A percentile compares a stretch with the other conserved stretches of the same genome.
Conservation (phyloP, 92 coral and sea anemone genomes). For the Micromussa lordhowensis region DNA sequence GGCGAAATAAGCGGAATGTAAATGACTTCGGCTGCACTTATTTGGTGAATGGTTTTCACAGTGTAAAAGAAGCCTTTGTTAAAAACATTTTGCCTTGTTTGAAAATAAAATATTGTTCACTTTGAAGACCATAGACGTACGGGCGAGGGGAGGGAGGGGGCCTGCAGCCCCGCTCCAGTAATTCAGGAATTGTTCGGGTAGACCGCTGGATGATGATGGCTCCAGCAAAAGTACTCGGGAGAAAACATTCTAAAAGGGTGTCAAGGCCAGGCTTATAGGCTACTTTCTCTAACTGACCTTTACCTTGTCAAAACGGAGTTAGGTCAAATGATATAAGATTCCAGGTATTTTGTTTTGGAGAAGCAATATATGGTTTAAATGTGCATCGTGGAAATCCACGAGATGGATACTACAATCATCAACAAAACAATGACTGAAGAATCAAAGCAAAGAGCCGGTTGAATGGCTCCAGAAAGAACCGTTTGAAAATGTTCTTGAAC, state of each 20-base stretch:
- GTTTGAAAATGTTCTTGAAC: too few relatives aligned
- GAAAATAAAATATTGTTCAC: too few relatives aligned
- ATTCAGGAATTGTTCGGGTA: not conserved
- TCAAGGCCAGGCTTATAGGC: constrained; percentile 9
- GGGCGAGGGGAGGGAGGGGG: too few relatives aligned
- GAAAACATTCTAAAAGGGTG: constrained; percentile 2
- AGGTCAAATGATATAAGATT: not conserved
- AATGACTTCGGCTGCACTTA: too few relatives aligned
- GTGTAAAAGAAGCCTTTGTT: too few relatives aligned
- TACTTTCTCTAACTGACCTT: constrained; percentile 16
- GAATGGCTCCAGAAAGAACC: too few relatives aligned
- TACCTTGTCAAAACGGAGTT: constrained; percentile 12
- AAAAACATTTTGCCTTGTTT: too few relatives aligned
- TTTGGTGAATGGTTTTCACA: too few relatives aligned
- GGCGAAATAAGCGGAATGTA: too few relatives aligned
- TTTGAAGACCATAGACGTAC: too few relatives aligned
- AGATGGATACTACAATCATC: constrained; percentile 1
- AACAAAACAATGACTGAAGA: constrained; percentile 5
- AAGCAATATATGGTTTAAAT: constrained; percentile 6
- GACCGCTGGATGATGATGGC: not conserved
- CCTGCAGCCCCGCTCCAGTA: too few relatives aligned
- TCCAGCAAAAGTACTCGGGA: too few relatives aligned
- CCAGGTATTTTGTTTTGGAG: not conserved
- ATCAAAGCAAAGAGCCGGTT: not conserved
- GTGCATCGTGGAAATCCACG: constrained; percentile 8